phyloP scores from a whole-genome alignment of 2,113 vertebrate species.

The Entosphenus tridentatus region DNA sequence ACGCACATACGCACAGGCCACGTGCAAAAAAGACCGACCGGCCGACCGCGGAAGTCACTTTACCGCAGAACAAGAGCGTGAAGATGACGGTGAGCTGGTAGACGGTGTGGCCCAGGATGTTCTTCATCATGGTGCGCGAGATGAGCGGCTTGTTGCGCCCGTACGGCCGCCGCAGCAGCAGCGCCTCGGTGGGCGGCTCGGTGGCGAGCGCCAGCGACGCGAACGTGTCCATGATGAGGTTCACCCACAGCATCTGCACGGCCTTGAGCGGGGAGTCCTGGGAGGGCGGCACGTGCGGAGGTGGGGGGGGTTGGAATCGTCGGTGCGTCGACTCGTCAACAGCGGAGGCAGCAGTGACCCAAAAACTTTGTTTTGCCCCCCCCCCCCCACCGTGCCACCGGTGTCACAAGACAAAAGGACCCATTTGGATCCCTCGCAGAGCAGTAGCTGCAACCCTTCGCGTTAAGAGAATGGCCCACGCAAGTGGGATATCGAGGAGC shows the following conservation, averaged over 20 bases:
- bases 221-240: constrained; percentile 97
- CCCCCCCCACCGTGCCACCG: no score
- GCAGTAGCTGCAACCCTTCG: no score
- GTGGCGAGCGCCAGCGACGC: constrained; percentile 91
- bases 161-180: constrained; percentile 76
- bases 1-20: no score
- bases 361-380: no score
- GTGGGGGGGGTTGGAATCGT: no score
- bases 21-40: no score
- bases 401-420: no score
- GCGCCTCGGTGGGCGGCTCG: constrained; percentile 80
- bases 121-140: constrained; percentile 99
- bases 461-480: no score
- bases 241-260: constrained; percentile 98
- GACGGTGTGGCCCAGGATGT: constrained; percentile 81
- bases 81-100: constrained; percentile 84
- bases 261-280: constrained; percentile 95
- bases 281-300: constrained; percentile 19
- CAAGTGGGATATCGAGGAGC: no score
- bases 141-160: constrained; percentile 96
- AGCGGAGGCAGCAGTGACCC: no score
- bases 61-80: constrained; percentile 77
- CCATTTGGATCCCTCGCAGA: no score
- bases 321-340: no score
- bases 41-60: constrained; percentile 9